Conservation (phyloP, 2,888 invertebrate genomes). For the Chymomyza fuscimana region DNA sequence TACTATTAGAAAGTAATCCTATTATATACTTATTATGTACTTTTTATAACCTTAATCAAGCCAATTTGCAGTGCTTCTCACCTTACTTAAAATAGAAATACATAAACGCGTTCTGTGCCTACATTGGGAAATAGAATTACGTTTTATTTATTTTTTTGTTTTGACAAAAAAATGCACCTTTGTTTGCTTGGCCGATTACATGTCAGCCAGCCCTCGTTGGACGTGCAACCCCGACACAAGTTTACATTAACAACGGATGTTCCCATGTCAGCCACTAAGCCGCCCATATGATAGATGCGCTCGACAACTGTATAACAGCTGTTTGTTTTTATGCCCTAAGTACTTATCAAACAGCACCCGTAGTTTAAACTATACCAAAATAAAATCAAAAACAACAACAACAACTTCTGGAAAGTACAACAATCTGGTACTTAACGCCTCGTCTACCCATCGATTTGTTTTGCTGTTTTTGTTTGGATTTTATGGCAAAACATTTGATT, state of each 20-base stretch:
- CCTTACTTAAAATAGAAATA: too few species aligned
- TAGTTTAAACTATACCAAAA: slow-evolving; percentile 20
- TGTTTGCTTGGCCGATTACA: slow-evolving; percentile 15
- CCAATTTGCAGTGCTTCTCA: too few species aligned
- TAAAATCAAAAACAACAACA: slow-evolving; percentile 37
- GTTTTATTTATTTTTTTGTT: too few species aligned
- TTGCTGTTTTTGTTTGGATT: neutral
- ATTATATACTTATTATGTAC: too few species aligned
- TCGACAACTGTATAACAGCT: slow-evolving; percentile 7
- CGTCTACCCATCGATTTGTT: neutral
- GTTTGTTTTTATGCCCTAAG: slow-evolving; percentile 13
- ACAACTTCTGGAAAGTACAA: too few species aligned
- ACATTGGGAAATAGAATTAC: too few species aligned
- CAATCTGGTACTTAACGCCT: neutral
- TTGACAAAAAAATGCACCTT: too few species aligned
- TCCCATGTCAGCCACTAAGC: slow-evolving; percentile 65
- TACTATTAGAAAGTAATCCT: too few species aligned
- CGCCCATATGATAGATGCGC: slow-evolving; percentile 58
- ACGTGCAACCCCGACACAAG: neutral
- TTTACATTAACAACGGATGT: slow-evolving; percentile 49
- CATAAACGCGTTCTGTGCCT: neutral
- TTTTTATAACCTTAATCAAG: too few species aligned
- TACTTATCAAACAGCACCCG: slow-evolving; percentile 57
- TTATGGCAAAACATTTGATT: slow-evolving; percentile 5
- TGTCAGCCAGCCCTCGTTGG: neutral